These are phyloP conservation scores for Batillaria attramentaria DNA, from an alignment of 1,140 invertebrate genomes.

Conservation along the genomic window DNA sequence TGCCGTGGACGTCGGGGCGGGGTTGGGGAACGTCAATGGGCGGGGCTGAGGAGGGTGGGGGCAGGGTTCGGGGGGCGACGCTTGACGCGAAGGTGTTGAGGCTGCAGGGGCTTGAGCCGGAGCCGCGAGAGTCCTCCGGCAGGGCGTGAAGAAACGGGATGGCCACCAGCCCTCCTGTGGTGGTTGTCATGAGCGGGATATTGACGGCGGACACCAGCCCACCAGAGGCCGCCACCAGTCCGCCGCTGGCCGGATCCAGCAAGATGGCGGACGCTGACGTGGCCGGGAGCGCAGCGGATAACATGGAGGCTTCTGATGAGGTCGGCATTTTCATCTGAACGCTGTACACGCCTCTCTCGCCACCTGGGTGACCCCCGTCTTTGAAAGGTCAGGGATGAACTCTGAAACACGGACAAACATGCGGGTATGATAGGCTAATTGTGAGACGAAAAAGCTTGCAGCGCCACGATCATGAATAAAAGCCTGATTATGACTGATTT, in stretches of 20 bases:
- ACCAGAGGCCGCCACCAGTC: not conserved
- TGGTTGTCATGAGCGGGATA: slow-evolving; percentile 30
- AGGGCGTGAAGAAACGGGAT: slow-evolving; percentile 37
- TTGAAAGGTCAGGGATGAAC: no score
- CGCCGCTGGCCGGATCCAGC: not conserved
- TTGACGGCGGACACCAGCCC: not conserved
- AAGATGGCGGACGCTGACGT: slow-evolving; percentile 14
- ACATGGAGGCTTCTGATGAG: no score
- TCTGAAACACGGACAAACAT: no score
- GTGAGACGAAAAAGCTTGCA: no score
- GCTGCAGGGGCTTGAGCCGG: not conserved
- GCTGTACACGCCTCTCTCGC: no score
- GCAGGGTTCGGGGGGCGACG: not conserved
- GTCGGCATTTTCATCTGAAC: no score
- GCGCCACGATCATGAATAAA: no score
- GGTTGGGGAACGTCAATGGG: no score
- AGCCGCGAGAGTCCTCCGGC: slow-evolving; percentile 14
- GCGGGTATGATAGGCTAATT: no score
- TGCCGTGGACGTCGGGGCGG: not conserved
- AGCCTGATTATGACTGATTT: no score
- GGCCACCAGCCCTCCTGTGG: slow-evolving; percentile 34
- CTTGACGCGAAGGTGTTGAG: not conserved
- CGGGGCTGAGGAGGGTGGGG: no score
- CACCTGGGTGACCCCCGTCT: no score
- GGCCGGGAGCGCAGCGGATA: slow-evolving; percentile 11